Evolutionary conservation across 1,140 invertebrate species (phyloP).

Genomic region (Atta texana): DNA sequence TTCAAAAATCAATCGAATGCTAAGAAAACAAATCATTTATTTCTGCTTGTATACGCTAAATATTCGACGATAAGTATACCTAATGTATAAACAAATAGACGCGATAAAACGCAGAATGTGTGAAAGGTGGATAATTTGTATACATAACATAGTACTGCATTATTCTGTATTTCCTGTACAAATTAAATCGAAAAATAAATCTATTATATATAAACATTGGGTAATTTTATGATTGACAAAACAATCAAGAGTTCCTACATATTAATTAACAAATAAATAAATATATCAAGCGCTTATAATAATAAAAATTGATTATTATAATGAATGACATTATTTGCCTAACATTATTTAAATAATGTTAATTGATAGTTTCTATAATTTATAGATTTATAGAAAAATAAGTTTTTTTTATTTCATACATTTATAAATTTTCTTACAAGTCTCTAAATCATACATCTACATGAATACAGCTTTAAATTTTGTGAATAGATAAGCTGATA

Average conservation of each 20-base stretch:
- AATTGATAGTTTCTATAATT: too few relatives aligned
- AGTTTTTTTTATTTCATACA: too few relatives aligned
- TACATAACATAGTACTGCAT: neutral
- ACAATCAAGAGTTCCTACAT: neutral
- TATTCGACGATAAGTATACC: neutral
- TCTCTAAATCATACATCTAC: too few relatives aligned
- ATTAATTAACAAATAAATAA: neutral
- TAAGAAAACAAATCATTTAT: neutral
- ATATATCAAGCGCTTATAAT: neutral
- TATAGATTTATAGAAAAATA: too few relatives aligned
- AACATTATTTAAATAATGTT: too few relatives aligned
- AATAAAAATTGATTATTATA: too few relatives aligned
- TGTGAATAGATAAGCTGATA: too few relatives aligned
- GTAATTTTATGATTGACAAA: neutral
- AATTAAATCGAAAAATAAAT: neutral
- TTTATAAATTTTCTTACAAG: too few relatives aligned
- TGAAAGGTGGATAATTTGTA: conserved; percentile 13
- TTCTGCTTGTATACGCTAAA: conserved; percentile 23
- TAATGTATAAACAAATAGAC: neutral
- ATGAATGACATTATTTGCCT: too few relatives aligned
- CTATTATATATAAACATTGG: neutral
- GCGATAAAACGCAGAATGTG: neutral
- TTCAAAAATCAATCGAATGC: neutral
- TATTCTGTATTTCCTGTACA: neutral
- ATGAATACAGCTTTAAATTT: too few relatives aligned